These are phyloP conservation scores for Luidia sarsii DNA, from an alignment of 53 echinoderm and acorn worm species.

Conservation along the genomic window DNA sequence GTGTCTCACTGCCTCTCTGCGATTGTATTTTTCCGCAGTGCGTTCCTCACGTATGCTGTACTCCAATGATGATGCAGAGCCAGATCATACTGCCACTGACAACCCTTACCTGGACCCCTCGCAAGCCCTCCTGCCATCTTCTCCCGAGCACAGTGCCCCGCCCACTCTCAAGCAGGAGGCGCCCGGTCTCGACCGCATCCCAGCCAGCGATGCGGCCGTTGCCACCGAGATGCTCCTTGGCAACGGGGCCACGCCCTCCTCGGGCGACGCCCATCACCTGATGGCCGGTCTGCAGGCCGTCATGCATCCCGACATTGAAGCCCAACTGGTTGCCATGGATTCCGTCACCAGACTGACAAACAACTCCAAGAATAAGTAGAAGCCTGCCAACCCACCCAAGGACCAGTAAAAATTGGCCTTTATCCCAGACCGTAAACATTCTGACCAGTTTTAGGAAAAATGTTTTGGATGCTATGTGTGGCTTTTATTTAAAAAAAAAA, in stretches of 20 bases:
- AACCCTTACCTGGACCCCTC: conserved; percentile 68
- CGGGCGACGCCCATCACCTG: not conserved
- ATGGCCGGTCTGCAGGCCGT: conserved; percentile 56
- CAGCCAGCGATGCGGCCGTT: not conserved
- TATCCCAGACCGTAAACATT: too few species aligned
- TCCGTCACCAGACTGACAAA: conserved; percentile 79
- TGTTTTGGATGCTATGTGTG: too few species aligned
- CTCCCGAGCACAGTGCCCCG: conserved; percentile 19
- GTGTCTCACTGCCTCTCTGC: too few species aligned
- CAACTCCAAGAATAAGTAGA: conserved; percentile 85
- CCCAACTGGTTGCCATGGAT: conserved; percentile 87
- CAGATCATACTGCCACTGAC: conserved; percentile 44
- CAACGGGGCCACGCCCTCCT: conserved; percentile 6
- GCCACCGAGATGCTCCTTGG: not conserved
- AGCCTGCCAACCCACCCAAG: not conserved
- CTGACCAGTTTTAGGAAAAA: too few species aligned
- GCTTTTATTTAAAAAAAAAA: too few species aligned
- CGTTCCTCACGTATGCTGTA: conserved; percentile 85
- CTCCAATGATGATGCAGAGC: conserved; percentile 73
- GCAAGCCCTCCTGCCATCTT: too few species aligned
- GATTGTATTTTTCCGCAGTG: too few species aligned
- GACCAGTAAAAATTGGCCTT: conserved; percentile 34
- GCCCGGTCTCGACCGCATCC: not conserved
- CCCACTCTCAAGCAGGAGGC: conserved; percentile 37
- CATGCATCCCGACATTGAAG: conserved; percentile 94